Percentiles rank a stretch among this genome's conserved stretches.
Conservation (phyloP, 2,113 vertebrate species). For the Hippopotamus amphibius region DNA sequence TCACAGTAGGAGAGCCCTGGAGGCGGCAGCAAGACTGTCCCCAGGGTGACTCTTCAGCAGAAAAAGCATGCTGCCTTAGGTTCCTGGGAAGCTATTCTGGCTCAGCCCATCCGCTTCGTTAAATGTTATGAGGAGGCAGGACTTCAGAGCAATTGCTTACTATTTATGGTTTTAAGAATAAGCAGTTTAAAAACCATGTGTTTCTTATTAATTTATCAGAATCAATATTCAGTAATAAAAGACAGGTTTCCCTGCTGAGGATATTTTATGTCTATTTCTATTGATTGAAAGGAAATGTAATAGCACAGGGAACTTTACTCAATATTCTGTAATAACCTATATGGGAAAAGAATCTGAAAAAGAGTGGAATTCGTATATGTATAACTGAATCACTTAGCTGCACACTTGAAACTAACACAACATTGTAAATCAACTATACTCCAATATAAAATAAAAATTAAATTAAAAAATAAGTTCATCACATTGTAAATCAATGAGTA, state of each 20-base stretch:
- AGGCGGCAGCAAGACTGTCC: accelerated
- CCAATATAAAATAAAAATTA: neutral
- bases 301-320: neutral
- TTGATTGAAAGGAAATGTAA: slow-evolving; percentile 64
- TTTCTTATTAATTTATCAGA: slow-evolving; percentile 35
- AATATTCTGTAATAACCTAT: neutral
- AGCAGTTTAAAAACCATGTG: neutral
- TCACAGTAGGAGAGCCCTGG: neutral
- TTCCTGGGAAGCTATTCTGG: neutral
- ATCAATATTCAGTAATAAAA: slow-evolving; percentile 25
- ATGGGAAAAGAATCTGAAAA: neutral
- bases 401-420: neutral
- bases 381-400: neutral
- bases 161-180: slow-evolving; percentile 26
- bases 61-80: neutral
- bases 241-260: slow-evolving; percentile 31
- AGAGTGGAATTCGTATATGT: neutral
- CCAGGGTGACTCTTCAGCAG: neutral
- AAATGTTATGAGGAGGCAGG: neutral
- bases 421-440: neutral
- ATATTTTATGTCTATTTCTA: slow-evolving; percentile 67
- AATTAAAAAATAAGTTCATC: neutral
- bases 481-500: neutral
- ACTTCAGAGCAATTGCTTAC: neutral
- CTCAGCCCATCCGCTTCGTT: neutral